Percentiles rank a stretch among this genome's conserved stretches.
These are phyloP conservation scores for Apodemia duryi DNA, from an alignment of 2,888 invertebrate genomes.

Conservation along the genomic window DNA sequence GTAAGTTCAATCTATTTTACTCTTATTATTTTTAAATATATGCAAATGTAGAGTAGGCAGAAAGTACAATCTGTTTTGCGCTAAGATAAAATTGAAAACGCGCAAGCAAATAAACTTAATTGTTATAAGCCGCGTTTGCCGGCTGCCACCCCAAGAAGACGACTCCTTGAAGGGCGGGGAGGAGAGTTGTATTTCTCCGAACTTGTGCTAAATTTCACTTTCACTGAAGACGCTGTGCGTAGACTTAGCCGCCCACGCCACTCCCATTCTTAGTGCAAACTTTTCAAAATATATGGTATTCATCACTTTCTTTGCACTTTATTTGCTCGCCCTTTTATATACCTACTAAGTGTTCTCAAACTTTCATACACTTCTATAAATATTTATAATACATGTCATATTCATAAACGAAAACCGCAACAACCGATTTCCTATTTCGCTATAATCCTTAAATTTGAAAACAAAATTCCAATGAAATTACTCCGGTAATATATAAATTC, in stretches of 20 bases:
- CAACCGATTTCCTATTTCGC: background rate
- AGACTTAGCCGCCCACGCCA: slow-evolving; percentile 65
- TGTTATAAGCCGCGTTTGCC: slow-evolving; percentile 74
- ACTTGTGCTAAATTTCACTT: slow-evolving; percentile 79
- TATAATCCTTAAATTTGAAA: background rate
- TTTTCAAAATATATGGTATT: slow-evolving; percentile 55
- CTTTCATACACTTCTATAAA: background rate
- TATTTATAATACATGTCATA: background rate
- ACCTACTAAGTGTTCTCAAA: background rate
- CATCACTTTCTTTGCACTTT: slow-evolving; percentile 20
- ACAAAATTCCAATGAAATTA: background rate
- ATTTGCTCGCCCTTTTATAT: slow-evolving; percentile 1
- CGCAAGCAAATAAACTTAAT: slow-evolving; percentile 75
- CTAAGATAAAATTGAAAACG: slow-evolving; percentile 53
- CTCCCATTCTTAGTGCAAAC: slow-evolving; percentile 52
- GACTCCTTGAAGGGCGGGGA: slow-evolving; percentile 48
- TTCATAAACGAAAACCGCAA: background rate
- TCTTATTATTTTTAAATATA: slow-evolving; percentile 4
- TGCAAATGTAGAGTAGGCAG: slow-evolving; percentile 16
- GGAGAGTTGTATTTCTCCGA: slow-evolving; percentile 73
- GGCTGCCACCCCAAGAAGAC: slow-evolving; percentile 56
- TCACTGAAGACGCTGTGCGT: slow-evolving; percentile 76
- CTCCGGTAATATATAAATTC: background rate
- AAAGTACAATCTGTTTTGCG: slow-evolving; percentile 16
- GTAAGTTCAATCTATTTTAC: background rate